Conservation (phyloP, 2,797 vertebrate species). For the Leptodactylus fallax region DNA sequence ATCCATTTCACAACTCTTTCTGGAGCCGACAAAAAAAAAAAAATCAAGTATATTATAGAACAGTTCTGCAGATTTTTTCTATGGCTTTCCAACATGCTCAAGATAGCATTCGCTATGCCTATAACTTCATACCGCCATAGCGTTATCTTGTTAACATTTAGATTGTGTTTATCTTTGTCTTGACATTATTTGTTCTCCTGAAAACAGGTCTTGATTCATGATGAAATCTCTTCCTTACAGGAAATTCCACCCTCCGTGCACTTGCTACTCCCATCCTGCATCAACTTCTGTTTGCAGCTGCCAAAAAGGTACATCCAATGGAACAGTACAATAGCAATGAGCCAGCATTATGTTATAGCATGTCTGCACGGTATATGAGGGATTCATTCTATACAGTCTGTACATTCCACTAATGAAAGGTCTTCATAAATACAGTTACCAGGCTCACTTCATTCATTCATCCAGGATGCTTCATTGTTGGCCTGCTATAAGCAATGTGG, state of each 20-base stretch:
- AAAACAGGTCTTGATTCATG: conserved; percentile 40
- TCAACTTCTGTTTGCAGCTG: conserved; percentile 51
- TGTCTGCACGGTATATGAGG: neutral
- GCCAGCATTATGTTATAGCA: neutral
- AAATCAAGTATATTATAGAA: neutral
- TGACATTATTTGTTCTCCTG: conserved; percentile 40
- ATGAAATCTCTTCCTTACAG: conserved; percentile 53
- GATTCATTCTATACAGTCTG: neutral
- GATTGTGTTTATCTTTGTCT: conserved; percentile 18
- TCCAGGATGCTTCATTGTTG: neutral
- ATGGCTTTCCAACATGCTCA: too few relatives aligned
- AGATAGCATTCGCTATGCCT: neutral
- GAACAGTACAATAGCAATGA: neutral
- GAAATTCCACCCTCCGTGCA: conserved; percentile 61
- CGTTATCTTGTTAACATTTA: conserved; percentile 40
- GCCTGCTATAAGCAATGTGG: neutral
- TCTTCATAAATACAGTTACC: neutral
- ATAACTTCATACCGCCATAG: neutral
- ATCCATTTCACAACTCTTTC: neutral
- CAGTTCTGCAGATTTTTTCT: neutral
- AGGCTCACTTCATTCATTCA: neutral
- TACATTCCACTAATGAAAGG: neutral
- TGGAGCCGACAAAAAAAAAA: neutral
- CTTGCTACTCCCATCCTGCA: conserved; percentile 63
- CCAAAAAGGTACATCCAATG: conserved; percentile 54